Base-by-base conservation (phyloP, 2,797 vertebrate species). In the Enteromius unitaeniatus region DNA sequence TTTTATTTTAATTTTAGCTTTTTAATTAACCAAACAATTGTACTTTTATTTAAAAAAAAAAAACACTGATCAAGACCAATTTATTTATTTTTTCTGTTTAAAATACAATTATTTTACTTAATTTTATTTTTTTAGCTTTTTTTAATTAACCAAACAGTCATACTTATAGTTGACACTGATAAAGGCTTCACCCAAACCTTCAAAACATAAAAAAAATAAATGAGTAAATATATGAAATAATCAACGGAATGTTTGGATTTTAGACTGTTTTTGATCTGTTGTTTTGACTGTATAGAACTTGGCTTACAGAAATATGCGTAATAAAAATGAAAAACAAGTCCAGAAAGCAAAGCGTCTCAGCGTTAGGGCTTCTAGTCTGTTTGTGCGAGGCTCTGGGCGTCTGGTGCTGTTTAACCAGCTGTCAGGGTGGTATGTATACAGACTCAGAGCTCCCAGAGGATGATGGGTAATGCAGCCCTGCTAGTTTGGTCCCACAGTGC, bases 351-450 rank as follows among this genome's bases (percentile, higher is more conserved):
- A 37, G 15, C 10, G 19, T 45, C 65, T 70, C 9, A 76, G 53
- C 26, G 65, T 84, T 84, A 58, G 90, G 90, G 82, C 87, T 91
- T 91, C 91, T 90, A 90, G 91, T 89, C 23, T 91, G 91, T 92
- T 92, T 91, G 89, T 88, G 89, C 85, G 85, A 77, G 78, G 53
- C 47, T 45, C 14, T 13, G 74, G 77, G 86, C 75, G 81, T 89
- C 90, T 91, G 90, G 86, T 86, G 84, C 83, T 87, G 86, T 88
- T 92, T 89, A 91, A 77, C 79, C 70, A 62, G 88, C 88, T 90
- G 89, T 89, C 90, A 88, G 86, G 82, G 84, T 91, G 91, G 88
- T 91, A 90, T 92, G 91, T 93, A 92, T 90, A 92, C 91, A 92
- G 87, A 92, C 90, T 91, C 86, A 86, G n/a, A 76, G 53, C 82